phyloP scores from a whole-genome alignment of 2,888 invertebrate genomes.

The Limnephilus marmoratus region DNA sequence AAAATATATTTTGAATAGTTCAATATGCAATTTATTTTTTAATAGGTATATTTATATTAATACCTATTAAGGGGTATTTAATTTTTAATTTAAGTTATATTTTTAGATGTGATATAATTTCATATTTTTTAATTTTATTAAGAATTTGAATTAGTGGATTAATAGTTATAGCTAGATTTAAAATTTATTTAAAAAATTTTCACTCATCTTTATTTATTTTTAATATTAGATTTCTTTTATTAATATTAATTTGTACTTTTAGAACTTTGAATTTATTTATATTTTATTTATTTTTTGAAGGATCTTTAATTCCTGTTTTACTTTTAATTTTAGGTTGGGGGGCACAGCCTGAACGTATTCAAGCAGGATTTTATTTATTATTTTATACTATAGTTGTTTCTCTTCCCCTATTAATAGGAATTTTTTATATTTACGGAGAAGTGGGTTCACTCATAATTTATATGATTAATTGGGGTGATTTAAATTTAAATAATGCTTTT shows the following conservation, averaged over 20 bases:
- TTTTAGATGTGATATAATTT: conserved; percentile 76
- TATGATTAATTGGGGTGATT: conserved; percentile 70
- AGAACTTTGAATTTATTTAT: conserved; percentile 78
- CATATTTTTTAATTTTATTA: conserved; percentile 77
- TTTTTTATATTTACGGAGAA: conserved; percentile 80
- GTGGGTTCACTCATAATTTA: conserved; percentile 76
- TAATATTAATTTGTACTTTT: conserved; percentile 78
- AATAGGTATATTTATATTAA: no score
- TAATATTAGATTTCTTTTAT: conserved; percentile 66
- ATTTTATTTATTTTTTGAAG: conserved; percentile 86
- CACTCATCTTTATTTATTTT: no score
- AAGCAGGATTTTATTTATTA: no score
- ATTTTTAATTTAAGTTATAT: conserved; percentile 75
- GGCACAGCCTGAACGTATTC: no score
- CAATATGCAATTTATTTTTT: no score
- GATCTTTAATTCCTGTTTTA: conserved; percentile 80
- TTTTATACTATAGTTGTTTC: no score
- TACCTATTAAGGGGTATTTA: conserved; percentile 75
- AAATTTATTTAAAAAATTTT: no score
- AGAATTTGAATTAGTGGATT: conserved; percentile 80
- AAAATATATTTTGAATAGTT: conserved; percentile 74
- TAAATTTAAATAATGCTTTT: conserved; percentile 69
- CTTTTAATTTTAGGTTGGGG: no score
- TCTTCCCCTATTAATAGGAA: no score
- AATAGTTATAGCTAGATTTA: conserved; percentile 76